These are phyloP conservation scores for Gobio occitaniae DNA, from an alignment of 2,797 vertebrate species.

Conservation along the genomic window DNA sequence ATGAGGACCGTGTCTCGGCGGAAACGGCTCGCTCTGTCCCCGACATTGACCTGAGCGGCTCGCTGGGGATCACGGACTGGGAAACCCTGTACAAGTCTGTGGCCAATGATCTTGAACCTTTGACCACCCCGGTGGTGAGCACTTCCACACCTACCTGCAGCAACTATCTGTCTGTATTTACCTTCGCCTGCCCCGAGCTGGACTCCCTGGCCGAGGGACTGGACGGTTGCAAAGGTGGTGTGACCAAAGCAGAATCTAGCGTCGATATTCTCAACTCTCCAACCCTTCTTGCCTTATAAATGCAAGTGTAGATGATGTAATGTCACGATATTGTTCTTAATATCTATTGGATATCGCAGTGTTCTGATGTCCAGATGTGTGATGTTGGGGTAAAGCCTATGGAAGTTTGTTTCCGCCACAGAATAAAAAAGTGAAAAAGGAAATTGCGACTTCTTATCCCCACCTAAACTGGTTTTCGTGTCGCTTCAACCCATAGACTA, in stretches of 20 bases:
- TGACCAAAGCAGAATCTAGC: slow-evolving; percentile 88
- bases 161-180: slow-evolving; percentile 93
- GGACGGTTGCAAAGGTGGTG: slow-evolving; percentile 86
- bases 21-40: slow-evolving; percentile 95
- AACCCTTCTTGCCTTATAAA: slow-evolving; percentile 93
- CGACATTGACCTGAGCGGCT: slow-evolving; percentile 93
- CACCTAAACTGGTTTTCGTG: too few species aligned
- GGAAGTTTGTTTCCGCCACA: neutral
- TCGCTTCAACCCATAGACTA: too few species aligned
- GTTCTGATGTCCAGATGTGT: slow-evolving; percentile 66
- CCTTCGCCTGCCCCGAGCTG: slow-evolving; percentile 93
- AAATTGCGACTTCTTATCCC: neutral
- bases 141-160: slow-evolving; percentile 93
- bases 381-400: slow-evolving; percentile 62
- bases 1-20: slow-evolving; percentile 76
- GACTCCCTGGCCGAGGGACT: slow-evolving; percentile 89
- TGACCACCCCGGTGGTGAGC: slow-evolving; percentile 92
- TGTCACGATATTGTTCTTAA: slow-evolving; percentile 60
- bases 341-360: slow-evolving; percentile 66
- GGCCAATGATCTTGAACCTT: slow-evolving; percentile 90
- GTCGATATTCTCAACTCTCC: slow-evolving; percentile 97
- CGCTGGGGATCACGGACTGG: slow-evolving; percentile 95
- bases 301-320: slow-evolving; percentile 63
- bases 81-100: slow-evolving; percentile 91
- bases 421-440: neutral